Percentiles rank a stretch among this genome's conserved stretches.
Evolutionary conservation across 2,888 invertebrate species (phyloP).

Genomic region (Ophraella communa): DNA sequence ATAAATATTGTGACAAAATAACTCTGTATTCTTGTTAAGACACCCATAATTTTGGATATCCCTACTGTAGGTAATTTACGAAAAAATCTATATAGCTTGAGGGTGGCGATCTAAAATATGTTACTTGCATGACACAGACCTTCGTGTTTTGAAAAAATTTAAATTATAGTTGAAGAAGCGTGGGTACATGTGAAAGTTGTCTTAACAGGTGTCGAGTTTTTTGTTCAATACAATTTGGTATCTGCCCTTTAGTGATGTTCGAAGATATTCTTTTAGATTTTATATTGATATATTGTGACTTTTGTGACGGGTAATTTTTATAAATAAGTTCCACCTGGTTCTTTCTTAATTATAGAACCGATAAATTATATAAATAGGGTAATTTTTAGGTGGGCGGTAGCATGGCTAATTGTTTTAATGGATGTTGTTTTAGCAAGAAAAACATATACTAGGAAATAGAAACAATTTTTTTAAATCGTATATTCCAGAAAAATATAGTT

Average conservation of each 20-base stretch:
- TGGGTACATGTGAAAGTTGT: conserved; percentile 19
- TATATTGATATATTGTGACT: conserved; percentile 1
- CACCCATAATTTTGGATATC: not conserved
- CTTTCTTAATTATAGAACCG: not conserved
- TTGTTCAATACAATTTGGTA: conserved; percentile 23
- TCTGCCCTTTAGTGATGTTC: conserved; percentile 2
- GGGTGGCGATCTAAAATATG: conserved; percentile 25
- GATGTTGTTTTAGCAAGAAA: too few relatives aligned
- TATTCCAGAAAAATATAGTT: too few relatives aligned
- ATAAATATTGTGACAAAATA: too few relatives aligned
- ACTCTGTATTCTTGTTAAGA: too few relatives aligned
- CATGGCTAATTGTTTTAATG: too few relatives aligned
- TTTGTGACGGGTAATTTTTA: not conserved
- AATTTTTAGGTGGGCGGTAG: not conserved
- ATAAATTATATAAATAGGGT: not conserved
- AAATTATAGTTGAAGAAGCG: conserved; percentile 26
- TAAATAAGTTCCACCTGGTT: not conserved
- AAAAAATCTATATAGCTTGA: not conserved
- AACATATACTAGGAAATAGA: too few relatives aligned
- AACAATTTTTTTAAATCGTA: too few relatives aligned
- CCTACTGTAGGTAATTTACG: not conserved
- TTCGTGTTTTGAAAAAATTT: conserved; percentile 28
- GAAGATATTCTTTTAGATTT: not conserved
- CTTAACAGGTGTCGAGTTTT: conserved; percentile 28
- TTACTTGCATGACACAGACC: conserved; percentile 21